Conservation (phyloP, 2,888 invertebrate genomes). For the Cerastis rubricosa region DNA sequence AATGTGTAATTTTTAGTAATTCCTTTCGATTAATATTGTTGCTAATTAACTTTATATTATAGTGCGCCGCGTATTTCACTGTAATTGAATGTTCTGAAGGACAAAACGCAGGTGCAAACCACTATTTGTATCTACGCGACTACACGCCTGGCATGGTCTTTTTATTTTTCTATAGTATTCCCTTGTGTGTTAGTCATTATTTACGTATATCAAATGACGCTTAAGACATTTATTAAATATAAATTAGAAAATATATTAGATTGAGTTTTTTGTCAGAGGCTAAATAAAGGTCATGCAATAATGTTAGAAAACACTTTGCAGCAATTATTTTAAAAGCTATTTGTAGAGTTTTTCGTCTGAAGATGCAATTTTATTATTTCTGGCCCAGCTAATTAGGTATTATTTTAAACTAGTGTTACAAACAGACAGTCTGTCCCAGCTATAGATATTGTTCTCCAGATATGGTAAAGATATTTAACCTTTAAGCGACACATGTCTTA, state of each 20-base stretch:
- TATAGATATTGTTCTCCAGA: slow-evolving; percentile 41
- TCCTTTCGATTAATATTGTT: slow-evolving; percentile 58
- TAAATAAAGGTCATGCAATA: slow-evolving; percentile 5
- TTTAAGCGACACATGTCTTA: slow-evolving; percentile 63
- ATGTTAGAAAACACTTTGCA: not conserved
- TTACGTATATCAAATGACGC: slow-evolving; percentile 34
- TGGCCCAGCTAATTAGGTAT: not conserved
- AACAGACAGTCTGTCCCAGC: slow-evolving; percentile 21
- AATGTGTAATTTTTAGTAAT: slow-evolving; percentile 58
- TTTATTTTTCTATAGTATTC: slow-evolving; percentile 34
- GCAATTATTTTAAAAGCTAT: not conserved
- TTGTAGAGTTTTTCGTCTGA: not conserved
- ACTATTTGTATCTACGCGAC: slow-evolving; percentile 48
- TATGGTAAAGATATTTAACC: slow-evolving; percentile 63
- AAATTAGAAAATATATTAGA: slow-evolving; percentile 38
- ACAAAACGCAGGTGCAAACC: slow-evolving; percentile 59
- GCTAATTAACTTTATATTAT: slow-evolving; percentile 64
- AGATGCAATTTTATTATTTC: not conserved
- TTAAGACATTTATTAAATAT: slow-evolving; percentile 31
- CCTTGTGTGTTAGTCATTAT: slow-evolving; percentile 43
- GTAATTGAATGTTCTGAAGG: slow-evolving; percentile 66
- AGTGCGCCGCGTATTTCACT: slow-evolving; percentile 49
- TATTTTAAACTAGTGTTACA: slow-evolving; percentile 10
- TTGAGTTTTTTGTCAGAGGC: not conserved
- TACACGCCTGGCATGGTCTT: slow-evolving; percentile 17